Percentiles rank a stretch among this genome's conserved stretches.
These are phyloP conservation scores for Sarcophaga caerulescens DNA, from an alignment of 2,888 invertebrate genomes.

Conservation along the genomic window DNA sequence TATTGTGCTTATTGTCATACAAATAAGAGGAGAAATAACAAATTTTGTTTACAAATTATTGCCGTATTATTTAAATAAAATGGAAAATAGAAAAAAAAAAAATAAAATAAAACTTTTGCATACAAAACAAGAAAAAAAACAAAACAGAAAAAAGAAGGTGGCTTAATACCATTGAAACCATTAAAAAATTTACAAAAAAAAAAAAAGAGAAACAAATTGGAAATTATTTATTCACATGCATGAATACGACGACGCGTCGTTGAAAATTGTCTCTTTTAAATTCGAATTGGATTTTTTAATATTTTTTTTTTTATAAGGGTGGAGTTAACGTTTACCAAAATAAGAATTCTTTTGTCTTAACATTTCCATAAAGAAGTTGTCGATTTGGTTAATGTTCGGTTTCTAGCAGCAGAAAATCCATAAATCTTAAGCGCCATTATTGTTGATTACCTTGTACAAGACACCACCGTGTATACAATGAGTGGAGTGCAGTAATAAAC, in stretches of 20 bases:
- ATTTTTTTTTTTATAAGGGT: conserved; percentile 22
- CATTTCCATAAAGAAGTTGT: too few species aligned
- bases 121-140: conserved; percentile 6
- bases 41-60: conserved; percentile 59
- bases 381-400: not conserved
- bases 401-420: not conserved
- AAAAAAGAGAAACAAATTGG: conserved; percentile 3
- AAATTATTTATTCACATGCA: conserved; percentile 46
- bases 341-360: too few species aligned
- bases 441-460: conserved; percentile 44
- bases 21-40: conserved; percentile 28
- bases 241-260: conserved; percentile 12
- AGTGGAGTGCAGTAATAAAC: not conserved
- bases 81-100: not conserved
- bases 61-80: conserved; percentile 28
- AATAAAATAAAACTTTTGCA: not conserved
- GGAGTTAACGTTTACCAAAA: conserved; percentile 16
- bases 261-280: conserved; percentile 13
- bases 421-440: conserved; percentile 58
- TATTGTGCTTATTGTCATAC: conserved; percentile 49
- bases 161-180: conserved; percentile 34
- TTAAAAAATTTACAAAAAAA: not conserved
- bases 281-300: conserved; percentile 4
- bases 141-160: conserved; percentile 6
- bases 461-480: too few species aligned